These are phyloP conservation scores for Ametastegia equiseti DNA, from an alignment of 2,888 invertebrate species.

Conservation along the genomic window DNA sequence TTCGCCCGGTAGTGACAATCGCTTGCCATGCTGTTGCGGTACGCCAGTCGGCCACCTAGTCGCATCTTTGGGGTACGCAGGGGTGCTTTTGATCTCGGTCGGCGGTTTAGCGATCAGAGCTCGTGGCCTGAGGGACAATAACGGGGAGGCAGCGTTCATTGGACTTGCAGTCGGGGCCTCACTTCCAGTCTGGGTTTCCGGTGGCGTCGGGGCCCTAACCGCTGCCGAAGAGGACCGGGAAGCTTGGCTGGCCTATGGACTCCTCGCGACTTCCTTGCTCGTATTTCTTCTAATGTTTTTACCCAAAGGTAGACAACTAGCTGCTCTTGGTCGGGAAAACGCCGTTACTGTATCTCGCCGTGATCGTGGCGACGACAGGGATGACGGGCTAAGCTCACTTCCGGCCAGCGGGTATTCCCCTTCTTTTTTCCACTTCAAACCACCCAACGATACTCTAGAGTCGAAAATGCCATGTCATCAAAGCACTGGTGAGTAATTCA, in stretches of 20 bases:
- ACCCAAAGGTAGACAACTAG: slow-evolving; percentile 93
- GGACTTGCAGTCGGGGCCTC: slow-evolving; percentile 92
- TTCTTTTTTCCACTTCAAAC: slow-evolving; percentile 95
- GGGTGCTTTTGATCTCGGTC: slow-evolving; percentile 90
- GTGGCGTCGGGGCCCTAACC: slow-evolving; percentile 79
- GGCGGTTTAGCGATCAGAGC: slow-evolving; percentile 91
- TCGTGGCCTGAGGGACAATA: slow-evolving; percentile 93
- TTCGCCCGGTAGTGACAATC: background rate
- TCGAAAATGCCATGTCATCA: slow-evolving; percentile 76
- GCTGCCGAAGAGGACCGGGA: slow-evolving; percentile 87
- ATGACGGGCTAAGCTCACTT: slow-evolving; percentile 89
- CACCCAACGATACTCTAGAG: slow-evolving; percentile 87
- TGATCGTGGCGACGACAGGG: slow-evolving; percentile 88
- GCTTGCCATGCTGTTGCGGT: slow-evolving; percentile 62
- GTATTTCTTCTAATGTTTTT: slow-evolving; percentile 96
- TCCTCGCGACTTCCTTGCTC: slow-evolving; percentile 89
- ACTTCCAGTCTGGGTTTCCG: slow-evolving; percentile 93
- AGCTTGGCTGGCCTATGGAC: slow-evolving; percentile 93
- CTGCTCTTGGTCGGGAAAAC: slow-evolving; percentile 91
- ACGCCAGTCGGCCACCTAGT: slow-evolving; percentile 72
- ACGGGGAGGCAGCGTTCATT: slow-evolving; percentile 94
- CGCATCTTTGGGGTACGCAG: slow-evolving; percentile 80
- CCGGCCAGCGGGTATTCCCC: slow-evolving; percentile 92
- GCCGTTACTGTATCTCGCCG: slow-evolving; percentile 58
- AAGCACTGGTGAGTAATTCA: slow-evolving; percentile 66